Evolutionary conservation across 2,888 invertebrate species (phyloP).

Genomic region (Pristionchus entomophagus): DNA sequence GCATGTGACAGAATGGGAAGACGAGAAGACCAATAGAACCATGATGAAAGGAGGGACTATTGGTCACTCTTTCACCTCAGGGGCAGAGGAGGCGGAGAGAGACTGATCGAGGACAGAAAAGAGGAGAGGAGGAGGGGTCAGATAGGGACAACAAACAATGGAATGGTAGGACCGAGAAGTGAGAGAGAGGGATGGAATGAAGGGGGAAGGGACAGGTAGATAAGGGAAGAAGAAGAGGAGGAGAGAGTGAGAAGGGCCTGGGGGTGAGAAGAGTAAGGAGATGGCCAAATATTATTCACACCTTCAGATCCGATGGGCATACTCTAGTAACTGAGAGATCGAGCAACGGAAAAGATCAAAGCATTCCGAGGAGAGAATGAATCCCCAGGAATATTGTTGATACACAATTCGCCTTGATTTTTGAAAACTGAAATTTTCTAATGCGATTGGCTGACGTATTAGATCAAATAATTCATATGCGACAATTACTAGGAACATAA

Average conservation of each 20-base stretch:
- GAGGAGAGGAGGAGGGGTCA: background rate
- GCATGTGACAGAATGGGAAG: background rate
- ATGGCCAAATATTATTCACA: constrained; percentile 31
- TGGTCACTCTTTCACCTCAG: background rate
- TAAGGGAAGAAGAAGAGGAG: constrained; percentile 11
- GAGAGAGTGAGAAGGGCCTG: background rate
- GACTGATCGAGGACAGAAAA: constrained; percentile 28
- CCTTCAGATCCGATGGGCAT: background rate
- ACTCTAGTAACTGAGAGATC: background rate
- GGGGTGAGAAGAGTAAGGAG: constrained; percentile 33
- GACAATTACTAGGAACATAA: too few relatives aligned
- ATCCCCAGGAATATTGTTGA: too few relatives aligned
- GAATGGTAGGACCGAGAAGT: background rate
- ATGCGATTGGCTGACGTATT: too few relatives aligned
- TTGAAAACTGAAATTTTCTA: too few relatives aligned
- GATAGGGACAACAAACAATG: constrained; percentile 33
- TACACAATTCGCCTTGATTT: too few relatives aligned
- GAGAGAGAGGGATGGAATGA: constrained; percentile 28
- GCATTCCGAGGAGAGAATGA: too few relatives aligned
- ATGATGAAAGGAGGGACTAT: constrained; percentile 5
- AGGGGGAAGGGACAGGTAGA: background rate
- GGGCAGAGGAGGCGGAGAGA: background rate
- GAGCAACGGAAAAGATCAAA: background rate
- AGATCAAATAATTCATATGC: too few relatives aligned
- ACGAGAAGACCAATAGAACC: background rate